Percentiles rank a stretch among this genome's conserved stretches.
phyloP scores from a whole-genome alignment of 2,113 vertebrate genomes.

The Labeo catla region DNA sequence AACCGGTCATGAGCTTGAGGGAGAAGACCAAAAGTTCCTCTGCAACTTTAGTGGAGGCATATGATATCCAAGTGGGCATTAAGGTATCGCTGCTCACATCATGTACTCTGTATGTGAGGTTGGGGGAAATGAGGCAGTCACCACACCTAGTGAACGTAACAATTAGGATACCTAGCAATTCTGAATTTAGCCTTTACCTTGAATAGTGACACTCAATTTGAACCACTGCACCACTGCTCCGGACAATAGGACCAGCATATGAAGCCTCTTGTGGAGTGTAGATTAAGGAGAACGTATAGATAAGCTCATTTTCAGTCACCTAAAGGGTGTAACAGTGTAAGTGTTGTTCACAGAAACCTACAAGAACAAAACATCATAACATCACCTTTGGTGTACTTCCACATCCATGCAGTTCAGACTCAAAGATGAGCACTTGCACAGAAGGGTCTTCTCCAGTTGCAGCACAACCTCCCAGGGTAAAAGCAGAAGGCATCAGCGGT shows the following conservation, averaged over 20 bases:
- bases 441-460: too few species aligned
- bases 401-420: too few species aligned
- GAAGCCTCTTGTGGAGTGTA: slow-evolving; percentile 61
- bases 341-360: too few species aligned
- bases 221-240: too few species aligned
- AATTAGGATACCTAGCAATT: slow-evolving; percentile 27
- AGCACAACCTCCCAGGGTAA: slow-evolving; percentile 54
- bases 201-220: too few species aligned
- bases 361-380: too few species aligned
- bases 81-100: slow-evolving; percentile 63
- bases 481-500: slow-evolving; percentile 60
- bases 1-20: slow-evolving; percentile 65
- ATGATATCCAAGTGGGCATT: slow-evolving; percentile 60
- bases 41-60: slow-evolving; percentile 11
- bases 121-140: background rate
- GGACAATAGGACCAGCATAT: slow-evolving; percentile 16
- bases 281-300: slow-evolving; percentile 65
- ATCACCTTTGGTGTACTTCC: too few species aligned
- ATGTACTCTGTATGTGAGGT: slow-evolving; percentile 39
- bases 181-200: too few species aligned
- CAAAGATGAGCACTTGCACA: too few species aligned
- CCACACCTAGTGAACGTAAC: background rate
- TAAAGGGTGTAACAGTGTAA: slow-evolving; percentile 30
- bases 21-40: slow-evolving; percentile 65
- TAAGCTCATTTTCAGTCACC: slow-evolving; percentile 61